Conservation (phyloP, 2,888 invertebrate species). For the Athripsodes cinereus region DNA sequence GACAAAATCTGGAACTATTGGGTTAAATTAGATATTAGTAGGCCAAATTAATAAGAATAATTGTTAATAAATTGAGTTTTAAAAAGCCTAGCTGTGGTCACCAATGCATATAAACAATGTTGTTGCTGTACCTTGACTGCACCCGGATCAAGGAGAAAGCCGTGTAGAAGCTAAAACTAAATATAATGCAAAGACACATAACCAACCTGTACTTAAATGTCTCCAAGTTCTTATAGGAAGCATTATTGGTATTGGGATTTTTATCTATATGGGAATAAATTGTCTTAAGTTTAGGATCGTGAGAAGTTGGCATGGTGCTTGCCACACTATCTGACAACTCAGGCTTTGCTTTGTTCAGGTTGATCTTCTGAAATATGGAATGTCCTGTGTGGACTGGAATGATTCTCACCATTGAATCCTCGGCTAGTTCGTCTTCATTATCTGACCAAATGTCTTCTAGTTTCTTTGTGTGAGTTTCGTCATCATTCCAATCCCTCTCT, state of each 20-base stretch:
- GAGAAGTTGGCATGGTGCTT: constrained; percentile 4
- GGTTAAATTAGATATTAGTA: too few relatives aligned
- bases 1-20: too few relatives aligned
- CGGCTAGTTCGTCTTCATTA: constrained; percentile 20
- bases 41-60: neutral
- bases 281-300: constrained; percentile 5
- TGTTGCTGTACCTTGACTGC: constrained; percentile 5
- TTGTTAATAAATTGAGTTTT: neutral
- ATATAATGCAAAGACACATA: constrained; percentile 7
- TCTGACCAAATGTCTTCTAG: constrained; percentile 22
- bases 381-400: constrained; percentile 22
- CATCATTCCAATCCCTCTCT: constrained; percentile 6
- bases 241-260: neutral
- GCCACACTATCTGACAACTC: neutral
- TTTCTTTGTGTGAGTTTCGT: constrained; percentile 9
- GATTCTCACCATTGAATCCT: constrained; percentile 23
- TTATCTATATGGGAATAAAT: constrained; percentile 2
- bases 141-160: constrained; percentile 7
- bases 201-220: neutral
- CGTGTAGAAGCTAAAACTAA: constrained; percentile 11
- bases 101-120: constrained; percentile 9
- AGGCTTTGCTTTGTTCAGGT: constrained; percentile 1
- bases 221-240: constrained; percentile 2
- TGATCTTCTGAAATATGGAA: constrained; percentile 18
- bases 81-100: neutral